Evolutionary conservation across 2,113 vertebrate genomes (phyloP).

Genomic region (Octodon degus): DNA sequence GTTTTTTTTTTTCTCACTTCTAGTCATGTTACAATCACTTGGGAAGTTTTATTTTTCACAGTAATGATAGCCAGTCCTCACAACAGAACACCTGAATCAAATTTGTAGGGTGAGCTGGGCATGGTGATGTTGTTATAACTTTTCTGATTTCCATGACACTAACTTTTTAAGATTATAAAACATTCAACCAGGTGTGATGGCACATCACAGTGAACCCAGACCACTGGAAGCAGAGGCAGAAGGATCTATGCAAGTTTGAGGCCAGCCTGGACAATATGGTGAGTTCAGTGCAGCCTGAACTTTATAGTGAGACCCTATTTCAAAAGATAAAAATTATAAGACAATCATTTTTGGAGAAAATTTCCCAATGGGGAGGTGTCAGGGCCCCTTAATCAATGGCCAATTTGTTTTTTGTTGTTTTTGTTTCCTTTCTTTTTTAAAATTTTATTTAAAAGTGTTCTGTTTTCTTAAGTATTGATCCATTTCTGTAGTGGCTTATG

Average conservation of each 20-base stretch:
- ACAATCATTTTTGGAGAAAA: neutral
- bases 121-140: neutral
- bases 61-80: neutral
- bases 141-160: slow-evolving; percentile 18
- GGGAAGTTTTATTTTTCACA: slow-evolving; percentile 40
- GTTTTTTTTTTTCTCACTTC: slow-evolving; percentile 10
- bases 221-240: neutral
- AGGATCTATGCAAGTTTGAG: neutral
- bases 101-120: neutral
- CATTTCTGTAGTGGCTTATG: no score
- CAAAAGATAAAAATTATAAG: neutral
- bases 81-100: slow-evolving; percentile 1
- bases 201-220: neutral
- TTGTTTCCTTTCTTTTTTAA: no score
- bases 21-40: neutral
- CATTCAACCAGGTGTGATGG: neutral
- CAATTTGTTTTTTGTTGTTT: neutral
- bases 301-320: neutral
- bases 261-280: neutral
- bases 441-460: no score
- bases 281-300: neutral
- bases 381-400: neutral
- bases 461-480: no score
- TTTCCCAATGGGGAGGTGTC: neutral
- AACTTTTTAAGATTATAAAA: slow-evolving; percentile 9